These are phyloP conservation scores for Meriones unguiculatus DNA, from an alignment of 2,113 vertebrate genomes.

Conservation along the genomic window DNA sequence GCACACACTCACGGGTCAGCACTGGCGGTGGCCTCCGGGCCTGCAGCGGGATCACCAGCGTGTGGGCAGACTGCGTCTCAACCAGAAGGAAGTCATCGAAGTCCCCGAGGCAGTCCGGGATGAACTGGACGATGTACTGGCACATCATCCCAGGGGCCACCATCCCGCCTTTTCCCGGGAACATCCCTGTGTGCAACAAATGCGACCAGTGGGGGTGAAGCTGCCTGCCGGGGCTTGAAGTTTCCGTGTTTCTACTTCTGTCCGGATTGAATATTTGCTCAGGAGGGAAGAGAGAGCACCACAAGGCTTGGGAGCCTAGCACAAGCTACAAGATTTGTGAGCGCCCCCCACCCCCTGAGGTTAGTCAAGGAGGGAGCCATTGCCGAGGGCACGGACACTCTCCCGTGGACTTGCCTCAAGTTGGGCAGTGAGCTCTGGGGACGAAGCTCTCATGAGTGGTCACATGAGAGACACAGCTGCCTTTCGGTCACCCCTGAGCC, in stretches of 20 bases:
- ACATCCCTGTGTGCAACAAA: conserved; percentile 88
- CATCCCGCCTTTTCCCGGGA: conserved; percentile 92
- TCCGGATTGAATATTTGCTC: neutral
- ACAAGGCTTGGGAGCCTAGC: neutral
- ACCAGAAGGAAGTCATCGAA: conserved; percentile 93
- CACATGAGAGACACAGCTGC: neutral
- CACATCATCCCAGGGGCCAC: conserved; percentile 97
- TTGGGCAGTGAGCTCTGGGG: neutral
- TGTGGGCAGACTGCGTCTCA: conserved; percentile 89
- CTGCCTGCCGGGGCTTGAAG: neutral
- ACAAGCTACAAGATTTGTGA: neutral
- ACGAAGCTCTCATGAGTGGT: too few relatives aligned
- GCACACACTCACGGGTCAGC: conserved; percentile 91
- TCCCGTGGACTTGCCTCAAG: neutral
- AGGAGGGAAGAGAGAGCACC: neutral
- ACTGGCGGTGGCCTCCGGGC: conserved; percentile 91
- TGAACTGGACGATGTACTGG: conserved; percentile 92
- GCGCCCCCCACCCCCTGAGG: neutral
- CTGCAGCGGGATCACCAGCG: conserved; percentile 90
- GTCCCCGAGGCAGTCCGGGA: conserved; percentile 91
- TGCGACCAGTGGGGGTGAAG: neutral
- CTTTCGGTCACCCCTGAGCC: neutral
- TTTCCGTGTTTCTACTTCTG: neutral
- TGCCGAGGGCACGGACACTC: neutral
- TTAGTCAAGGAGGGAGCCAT: neutral